A percentile compares a stretch with the other conserved stretches of the same genome.
Evolutionary conservation across 2,888 invertebrate genomes (phyloP).

Genomic region (Gonocerus acuteangulatus): DNA sequence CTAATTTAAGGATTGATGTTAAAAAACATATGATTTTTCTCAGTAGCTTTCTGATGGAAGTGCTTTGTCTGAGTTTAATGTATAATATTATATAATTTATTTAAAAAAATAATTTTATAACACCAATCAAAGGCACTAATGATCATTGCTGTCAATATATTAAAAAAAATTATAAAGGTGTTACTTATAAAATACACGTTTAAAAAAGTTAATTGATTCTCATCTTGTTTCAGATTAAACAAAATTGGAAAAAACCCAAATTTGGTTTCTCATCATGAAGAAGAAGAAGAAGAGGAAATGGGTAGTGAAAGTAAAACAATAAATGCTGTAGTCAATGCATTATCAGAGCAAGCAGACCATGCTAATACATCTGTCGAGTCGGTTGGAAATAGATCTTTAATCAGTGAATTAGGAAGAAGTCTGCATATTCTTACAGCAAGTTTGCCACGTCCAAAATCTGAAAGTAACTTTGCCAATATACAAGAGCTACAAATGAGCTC

Average conservation of each 20-base stretch:
- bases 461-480: conserved; percentile 67
- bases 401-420: conserved; percentile 58
- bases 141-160: no score
- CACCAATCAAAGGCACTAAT: no score
- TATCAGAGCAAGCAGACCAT: conserved; percentile 84
- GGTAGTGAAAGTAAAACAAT: conserved; percentile 73
- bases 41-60: no score
- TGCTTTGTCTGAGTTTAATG: no score
- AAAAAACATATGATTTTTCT: no score
- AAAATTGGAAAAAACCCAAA: conserved; percentile 98
- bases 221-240: conserved; percentile 58
- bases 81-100: no score
- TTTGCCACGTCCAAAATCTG: conserved; percentile 71
- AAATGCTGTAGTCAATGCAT: conserved; percentile 85
- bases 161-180: no score
- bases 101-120: no score
- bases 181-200: no score
- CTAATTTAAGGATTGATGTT: no score
- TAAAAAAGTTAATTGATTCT: background rate
- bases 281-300: conserved; percentile 51
- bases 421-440: conserved; percentile 56
- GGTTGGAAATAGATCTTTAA: conserved; percentile 44
- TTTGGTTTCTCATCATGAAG: conserved; percentile 53
- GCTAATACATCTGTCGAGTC: conserved; percentile 70
- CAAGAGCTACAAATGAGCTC: conserved; percentile 40